phyloP scores from a whole-genome alignment of 2,888 invertebrate species.

The Lasioglossum oenotherae region DNA sequence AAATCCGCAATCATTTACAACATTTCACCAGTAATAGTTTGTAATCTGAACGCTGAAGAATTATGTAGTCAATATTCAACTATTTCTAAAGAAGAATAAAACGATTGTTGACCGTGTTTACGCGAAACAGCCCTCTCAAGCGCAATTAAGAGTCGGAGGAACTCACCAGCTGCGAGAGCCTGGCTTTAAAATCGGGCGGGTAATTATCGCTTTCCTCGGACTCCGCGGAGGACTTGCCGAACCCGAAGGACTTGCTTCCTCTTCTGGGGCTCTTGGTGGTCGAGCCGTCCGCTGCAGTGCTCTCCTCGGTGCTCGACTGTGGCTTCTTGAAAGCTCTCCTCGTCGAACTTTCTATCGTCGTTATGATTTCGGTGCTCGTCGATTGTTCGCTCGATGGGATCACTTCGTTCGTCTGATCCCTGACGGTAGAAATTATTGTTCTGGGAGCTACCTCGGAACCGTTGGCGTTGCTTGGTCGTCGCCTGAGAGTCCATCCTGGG shows the following conservation, averaged over 20 bases:
- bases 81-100: no score
- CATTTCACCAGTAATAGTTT: no score
- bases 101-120: background rate
- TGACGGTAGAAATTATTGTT: constrained; percentile 27
- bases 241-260: constrained; percentile 71
- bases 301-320: constrained; percentile 53
- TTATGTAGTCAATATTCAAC: no score
- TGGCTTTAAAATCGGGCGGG: constrained; percentile 81
- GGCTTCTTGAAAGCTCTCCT: constrained; percentile 63
- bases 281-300: constrained; percentile 19
- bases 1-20: no score
- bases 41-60: no score
- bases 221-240: constrained; percentile 57
- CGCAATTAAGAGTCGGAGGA: background rate
- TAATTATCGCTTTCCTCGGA: constrained; percentile 79
- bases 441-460: constrained; percentile 35
- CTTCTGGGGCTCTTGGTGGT: constrained; percentile 64
- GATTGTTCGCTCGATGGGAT: constrained; percentile 59
- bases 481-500: constrained; percentile 79
- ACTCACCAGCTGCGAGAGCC: constrained; percentile 80
- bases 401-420: constrained; percentile 71
- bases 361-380: constrained; percentile 49
- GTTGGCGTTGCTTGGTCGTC: constrained; percentile 70
- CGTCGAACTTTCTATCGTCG: constrained; percentile 41
- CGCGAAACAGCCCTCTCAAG: background rate